These are phyloP conservation scores for Chiridota heheva DNA, from an alignment of 35 echinoderm and acorn worm species.

Conservation along the genomic window DNA sequence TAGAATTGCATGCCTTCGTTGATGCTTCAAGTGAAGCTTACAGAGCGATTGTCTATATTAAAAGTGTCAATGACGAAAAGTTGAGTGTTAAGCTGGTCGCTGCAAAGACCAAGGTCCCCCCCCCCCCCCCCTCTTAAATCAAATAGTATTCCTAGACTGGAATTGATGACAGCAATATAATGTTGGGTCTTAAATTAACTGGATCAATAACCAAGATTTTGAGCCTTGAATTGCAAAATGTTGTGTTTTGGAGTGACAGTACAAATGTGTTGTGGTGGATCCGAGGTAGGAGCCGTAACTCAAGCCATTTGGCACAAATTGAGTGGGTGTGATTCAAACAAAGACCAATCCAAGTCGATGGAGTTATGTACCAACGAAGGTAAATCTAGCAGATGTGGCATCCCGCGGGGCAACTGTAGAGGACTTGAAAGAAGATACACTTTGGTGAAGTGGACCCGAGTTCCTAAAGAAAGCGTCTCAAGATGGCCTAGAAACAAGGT, in stretches of 20 bases:
- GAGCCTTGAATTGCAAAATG: not conserved
- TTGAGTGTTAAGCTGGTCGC: slow-evolving; percentile 25
- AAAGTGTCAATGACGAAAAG: not conserved
- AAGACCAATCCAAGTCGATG: too few relatives aligned
- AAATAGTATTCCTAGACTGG: slow-evolving; percentile 44
- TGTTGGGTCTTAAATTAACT: slow-evolving; percentile 29
- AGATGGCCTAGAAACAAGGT: too few relatives aligned
- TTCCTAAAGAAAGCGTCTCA: too few relatives aligned
- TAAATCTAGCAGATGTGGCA: too few relatives aligned
- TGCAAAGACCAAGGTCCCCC: slow-evolving; percentile 41
- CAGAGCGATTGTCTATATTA: slow-evolving; percentile 23
- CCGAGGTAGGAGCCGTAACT: slow-evolving; percentile 21
- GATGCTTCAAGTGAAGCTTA: slow-evolving; percentile 43
- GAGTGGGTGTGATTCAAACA: too few relatives aligned
- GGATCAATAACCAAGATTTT: slow-evolving; percentile 6
- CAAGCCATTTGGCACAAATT: too few relatives aligned
- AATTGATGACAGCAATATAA: slow-evolving; percentile 37
- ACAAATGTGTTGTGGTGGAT: slow-evolving; percentile 23
- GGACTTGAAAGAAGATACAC: too few relatives aligned
- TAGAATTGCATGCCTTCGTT: slow-evolving; percentile 37
- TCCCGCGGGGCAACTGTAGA: too few relatives aligned
- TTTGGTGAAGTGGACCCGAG: too few relatives aligned
- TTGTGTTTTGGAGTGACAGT: slow-evolving; percentile 40
- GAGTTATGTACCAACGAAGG: too few relatives aligned
- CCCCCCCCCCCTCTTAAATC: slow-evolving; percentile 34